Evolutionary conservation across 2,888 invertebrate genomes (phyloP).

Genomic region (Diploptera punctata): DNA sequence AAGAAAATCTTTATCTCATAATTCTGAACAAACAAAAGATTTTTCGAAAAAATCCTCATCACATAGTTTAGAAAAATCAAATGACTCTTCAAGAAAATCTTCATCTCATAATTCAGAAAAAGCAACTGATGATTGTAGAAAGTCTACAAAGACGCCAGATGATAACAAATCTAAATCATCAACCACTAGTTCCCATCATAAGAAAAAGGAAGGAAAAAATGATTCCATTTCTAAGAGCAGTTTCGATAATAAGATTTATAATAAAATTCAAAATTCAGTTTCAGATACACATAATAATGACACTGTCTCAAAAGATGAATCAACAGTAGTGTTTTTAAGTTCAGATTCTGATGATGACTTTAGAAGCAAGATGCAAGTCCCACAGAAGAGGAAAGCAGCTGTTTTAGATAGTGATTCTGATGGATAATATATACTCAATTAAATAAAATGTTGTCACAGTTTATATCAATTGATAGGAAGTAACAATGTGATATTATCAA

Average conservation of each 20-base stretch:
- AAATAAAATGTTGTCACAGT: too few relatives aligned
- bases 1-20: neutral
- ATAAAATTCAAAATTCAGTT: neutral
- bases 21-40: neutral
- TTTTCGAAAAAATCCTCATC: too few relatives aligned
- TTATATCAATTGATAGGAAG: too few relatives aligned
- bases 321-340: neutral
- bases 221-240: neutral
- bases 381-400: conserved; percentile 9
- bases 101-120: too few relatives aligned
- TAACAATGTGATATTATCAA: too few relatives aligned
- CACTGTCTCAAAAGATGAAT: neutral
- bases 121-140: too few relatives aligned
- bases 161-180: neutral
- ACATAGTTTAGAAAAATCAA: too few relatives aligned
- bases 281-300: neutral
- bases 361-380: neutral
- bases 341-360: neutral
- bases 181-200: neutral
- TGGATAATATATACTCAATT: too few relatives aligned
- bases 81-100: too few relatives aligned
- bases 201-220: neutral
- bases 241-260: neutral
- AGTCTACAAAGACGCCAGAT: neutral
- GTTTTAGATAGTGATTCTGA: conserved; percentile 8